Base-by-base conservation (phyloP, 2,797 vertebrate species). In the Rhinella marina region DNA sequence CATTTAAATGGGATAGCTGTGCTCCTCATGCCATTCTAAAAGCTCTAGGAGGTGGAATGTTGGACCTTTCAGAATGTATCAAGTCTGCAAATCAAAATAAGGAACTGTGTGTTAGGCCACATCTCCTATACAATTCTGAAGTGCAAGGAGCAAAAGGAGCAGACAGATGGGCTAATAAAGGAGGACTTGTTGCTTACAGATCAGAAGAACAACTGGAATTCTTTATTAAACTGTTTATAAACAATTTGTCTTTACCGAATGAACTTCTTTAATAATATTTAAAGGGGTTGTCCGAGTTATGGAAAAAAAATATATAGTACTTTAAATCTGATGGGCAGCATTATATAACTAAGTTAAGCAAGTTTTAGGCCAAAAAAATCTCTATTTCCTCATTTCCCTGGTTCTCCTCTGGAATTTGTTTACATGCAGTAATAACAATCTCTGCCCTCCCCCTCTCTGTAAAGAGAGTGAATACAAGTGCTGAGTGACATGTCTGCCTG, bases 1-100 rank as follows among this genome's bases (percentile, higher is more conserved):
- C 96, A 4, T 98, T 95, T 77, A 98, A 97, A 89, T 98, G 97
- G 97, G 97, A 98, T 93, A 96, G 96, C 0, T 98, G 97, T 6
- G 96, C 96, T 5, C 95, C 96, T 6, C 97, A 97, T 1, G 97
- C 96, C 52, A 91, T 98, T 56, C 95, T 98, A 66, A 93, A 93
- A 81, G 95, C 97, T 57, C 94, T 98, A 9, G 96, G 97, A 0
- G 97, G 97, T 0, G 97, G 96, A 0, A 92, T 97, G 50, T 94
- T 93, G 9, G 95, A 97, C 93, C 93, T 97, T 62, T 92, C 90
- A 0, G 89, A 91, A 91, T 93, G 92, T 88, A 90, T 97, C 29
- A 90, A 82, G 23, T 84, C 73, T 25, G 9, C 56, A 61, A 81
- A 82, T 54, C 91, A 89, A 5, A 90, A 88, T 1, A 88, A 87